Evolutionary conservation across 23 tunicate species (phyloP).

Genomic region (Corella eumyota): DNA sequence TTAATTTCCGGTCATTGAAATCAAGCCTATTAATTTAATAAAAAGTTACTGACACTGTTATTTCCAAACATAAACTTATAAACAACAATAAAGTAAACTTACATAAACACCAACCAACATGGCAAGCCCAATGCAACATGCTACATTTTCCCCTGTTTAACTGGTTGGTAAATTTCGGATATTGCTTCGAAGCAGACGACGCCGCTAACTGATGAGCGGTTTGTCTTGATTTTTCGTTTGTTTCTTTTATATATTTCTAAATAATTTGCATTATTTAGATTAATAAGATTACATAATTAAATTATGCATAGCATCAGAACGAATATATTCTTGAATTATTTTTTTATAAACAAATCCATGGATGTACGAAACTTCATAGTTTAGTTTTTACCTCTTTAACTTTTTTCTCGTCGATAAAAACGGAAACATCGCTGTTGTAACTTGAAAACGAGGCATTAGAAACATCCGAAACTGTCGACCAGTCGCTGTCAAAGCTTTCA

Average conservation of each 20-base stretch:
- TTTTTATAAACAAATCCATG: no score
- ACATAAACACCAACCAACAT: constrained; percentile 90
- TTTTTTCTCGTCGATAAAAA: constrained; percentile 23
- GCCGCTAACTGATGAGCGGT: constrained; percentile 70
- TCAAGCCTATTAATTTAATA: no score
- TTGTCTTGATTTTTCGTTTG: background rate
- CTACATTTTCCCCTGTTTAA: constrained; percentile 22
- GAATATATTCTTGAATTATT: no score
- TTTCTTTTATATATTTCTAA: background rate
- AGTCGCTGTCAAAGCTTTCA: constrained; percentile 14
- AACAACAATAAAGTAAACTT: no score
- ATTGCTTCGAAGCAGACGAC: constrained; percentile 45
- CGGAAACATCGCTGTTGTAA: constrained; percentile 14
- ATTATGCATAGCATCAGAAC: background rate
- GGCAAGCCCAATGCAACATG: constrained; percentile 87
- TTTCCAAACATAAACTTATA: no score
- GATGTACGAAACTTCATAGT: no score
- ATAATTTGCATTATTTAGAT: background rate
- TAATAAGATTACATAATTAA: background rate
- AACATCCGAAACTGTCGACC: constrained; percentile 8
- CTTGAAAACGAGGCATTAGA: constrained; percentile 1
- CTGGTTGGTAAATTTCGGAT: constrained; percentile 35
- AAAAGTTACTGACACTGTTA: no score
- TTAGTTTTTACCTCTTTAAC: no score
- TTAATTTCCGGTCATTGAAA: no score